Percentiles rank a stretch among this genome's conserved stretches.
Evolutionary conservation across 2,113 vertebrate genomes (phyloP).

Genomic region (Gymnarchus niloticus): DNA sequence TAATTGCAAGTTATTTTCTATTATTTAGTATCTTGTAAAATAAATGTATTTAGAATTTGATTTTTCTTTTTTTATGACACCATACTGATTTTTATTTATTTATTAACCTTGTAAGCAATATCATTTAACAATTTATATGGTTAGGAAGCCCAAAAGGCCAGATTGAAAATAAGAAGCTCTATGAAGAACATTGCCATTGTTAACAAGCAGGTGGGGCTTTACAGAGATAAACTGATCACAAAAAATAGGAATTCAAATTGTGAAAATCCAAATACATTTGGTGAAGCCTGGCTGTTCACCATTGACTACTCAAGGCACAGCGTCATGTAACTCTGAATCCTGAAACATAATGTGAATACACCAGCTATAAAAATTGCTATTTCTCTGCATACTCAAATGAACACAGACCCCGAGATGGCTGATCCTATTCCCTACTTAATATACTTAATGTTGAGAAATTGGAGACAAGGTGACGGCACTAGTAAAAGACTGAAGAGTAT

Average conservation of each 20-base stretch:
- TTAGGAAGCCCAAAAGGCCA: background rate
- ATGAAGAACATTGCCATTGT: background rate
- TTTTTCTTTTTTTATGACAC: background rate
- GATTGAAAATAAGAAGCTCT: background rate
- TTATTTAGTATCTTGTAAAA: too few relatives aligned
- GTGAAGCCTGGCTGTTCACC: background rate
- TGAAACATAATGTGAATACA: background rate
- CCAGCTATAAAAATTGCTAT: background rate
- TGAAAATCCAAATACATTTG: background rate
- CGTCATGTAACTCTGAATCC: background rate
- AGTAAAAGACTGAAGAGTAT: background rate
- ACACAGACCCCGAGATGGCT: background rate
- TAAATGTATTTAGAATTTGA: too few relatives aligned
- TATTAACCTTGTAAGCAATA: background rate
- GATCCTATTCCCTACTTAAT: too few relatives aligned
- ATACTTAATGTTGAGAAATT: background rate
- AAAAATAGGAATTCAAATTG: too few relatives aligned
- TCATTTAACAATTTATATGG: background rate
- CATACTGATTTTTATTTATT: background rate
- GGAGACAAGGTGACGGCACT: background rate
- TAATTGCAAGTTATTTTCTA: too few relatives aligned
- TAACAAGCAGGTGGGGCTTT: background rate
- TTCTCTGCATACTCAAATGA: background rate
- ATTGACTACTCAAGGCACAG: background rate
- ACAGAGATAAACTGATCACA: background rate